Base-by-base conservation (phyloP, 2,797 vertebrate genomes). In the Aselliscus stoliczkanus region DNA sequence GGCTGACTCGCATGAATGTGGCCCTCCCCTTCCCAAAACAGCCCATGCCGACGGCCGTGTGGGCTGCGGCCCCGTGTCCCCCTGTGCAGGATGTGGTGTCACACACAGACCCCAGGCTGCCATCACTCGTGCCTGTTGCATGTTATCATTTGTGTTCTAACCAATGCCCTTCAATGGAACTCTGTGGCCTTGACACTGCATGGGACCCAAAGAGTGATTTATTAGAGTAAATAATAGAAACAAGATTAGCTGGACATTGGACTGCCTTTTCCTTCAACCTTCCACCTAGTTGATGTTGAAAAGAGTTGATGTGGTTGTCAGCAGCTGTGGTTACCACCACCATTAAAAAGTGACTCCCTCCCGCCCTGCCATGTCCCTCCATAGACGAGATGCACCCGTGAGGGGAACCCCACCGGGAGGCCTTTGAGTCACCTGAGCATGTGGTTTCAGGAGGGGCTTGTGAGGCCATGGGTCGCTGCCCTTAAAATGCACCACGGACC, bases 11-110 rank as follows among this genome's bases (percentile, higher is more conserved):
- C 64, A 11, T 4, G 3, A 1, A 7, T 0, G 4, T 5, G n/a
- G 4, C n/a, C 10, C 21, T 47, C 18, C 1, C 27, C 23, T 2
- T 14, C 0, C 34, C 10, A 6, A 10, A 17, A 44, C 76, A 54
- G 9, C 11, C 2, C 2, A 5, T 0, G 4, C 27, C 5, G 0
- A 18, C 11, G 1, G 7, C 54, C 2, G 2, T 1, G 5, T 1
- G 25, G 18, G 5, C 64, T 54, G 44, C 17, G 12, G 21, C 3
- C 47, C 29, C 0, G 2, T 15, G 11, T 17, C 17, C 1, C 4
- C 6, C 42, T 42, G 42, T 42, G 9, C 42, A 42, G 42, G 9
- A 42, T 9, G 42, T 42, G 42, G 42, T 42, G 42, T 42, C 6
- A 42, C 42, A 42, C 42, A 42, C 42, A 42, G 42, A 42, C 42